Percentiles rank a stretch among this genome's conserved stretches.
Evolutionary conservation across 1,140 invertebrate species (phyloP).

Genomic region (Anastatus disparis): DNA sequence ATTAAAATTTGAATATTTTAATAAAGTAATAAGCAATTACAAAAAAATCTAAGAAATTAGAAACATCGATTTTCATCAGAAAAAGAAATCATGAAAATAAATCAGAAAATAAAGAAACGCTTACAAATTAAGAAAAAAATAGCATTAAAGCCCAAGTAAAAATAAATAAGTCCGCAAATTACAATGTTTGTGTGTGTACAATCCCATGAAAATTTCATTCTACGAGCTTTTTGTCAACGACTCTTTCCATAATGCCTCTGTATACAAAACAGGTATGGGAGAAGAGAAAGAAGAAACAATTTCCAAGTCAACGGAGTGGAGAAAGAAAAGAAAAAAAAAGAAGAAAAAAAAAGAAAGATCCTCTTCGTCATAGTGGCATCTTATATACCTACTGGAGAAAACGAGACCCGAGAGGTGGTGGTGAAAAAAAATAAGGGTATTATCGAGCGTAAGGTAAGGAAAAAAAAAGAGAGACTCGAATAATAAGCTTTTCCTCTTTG

Average conservation of each 20-base stretch:
- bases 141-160: neutral
- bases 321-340: no score
- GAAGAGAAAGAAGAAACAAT: neutral
- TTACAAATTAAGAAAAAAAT: neutral
- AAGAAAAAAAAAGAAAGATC: no score
- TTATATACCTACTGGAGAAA: neutral
- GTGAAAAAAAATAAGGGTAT: constrained; percentile 1
- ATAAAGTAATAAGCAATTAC: no score
- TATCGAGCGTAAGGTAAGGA: neutral
- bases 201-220: neutral
- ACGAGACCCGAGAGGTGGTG: neutral
- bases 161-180: neutral
- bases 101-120: no score
- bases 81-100: no score
- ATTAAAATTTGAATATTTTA: no score
- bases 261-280: neutral
- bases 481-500: constrained; percentile 15
- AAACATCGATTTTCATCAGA: no score
- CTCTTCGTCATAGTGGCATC: neutral
- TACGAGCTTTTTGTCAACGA: neutral
- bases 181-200: neutral
- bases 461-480: constrained; percentile 9
- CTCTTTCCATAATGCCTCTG: neutral
- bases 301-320: neutral
- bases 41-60: no score